Base-by-base conservation (phyloP, 2,113 vertebrate species). In the Vireo altiloquus region DNA sequence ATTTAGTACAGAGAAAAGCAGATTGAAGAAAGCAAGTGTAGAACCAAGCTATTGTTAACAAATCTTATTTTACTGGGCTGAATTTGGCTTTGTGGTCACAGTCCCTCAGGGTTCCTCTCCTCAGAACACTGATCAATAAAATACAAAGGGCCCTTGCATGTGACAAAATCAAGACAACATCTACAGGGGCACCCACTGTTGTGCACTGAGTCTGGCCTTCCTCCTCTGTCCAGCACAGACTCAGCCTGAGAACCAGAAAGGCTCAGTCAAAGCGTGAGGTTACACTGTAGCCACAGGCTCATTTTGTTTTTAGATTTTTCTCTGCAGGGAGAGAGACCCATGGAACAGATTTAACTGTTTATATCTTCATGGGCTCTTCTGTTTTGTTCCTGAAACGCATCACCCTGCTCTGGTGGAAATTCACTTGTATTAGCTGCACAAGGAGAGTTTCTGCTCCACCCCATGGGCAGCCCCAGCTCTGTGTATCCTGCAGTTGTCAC, bases 341-440 rank as follows among this genome's bases (percentile, higher is more conserved):
- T 1, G 39, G 76, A 54, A 30, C 60, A 66, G 42, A 37, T 46
- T 76, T 20, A 31, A 40, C 25, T 15, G 63, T 60, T 17, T 47
- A 2, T 33, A 20, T 50, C 92, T 78, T 50, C 72, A 77, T 5
- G n/a, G 39, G 10, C 37, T 7, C 0, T 27, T 83, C 6, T 23
- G 22, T 11, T 74, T 61, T 17, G 42, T 6, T 57, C 52, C 87
- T 77, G 63, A 39, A 46, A 23, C 5, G 2, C 2, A 10, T 27
- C 66, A 35, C 3, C 24, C 37, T 69, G 82, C 57, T 52, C 44
- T n/a, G 24, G n/a, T 37, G 37, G 80, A 40, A 52, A 64, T 12
- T 63, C 53, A 12, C n/a, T 25, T 4, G 3, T 1, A 0, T 7
- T 1, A 37, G 54, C 35, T 2, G 3, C 22, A 11, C 5, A 13